A percentile compares a stretch with the other conserved stretches of the same genome.
Conservation (phyloP, 2,113 vertebrate genomes). For the Pygoscelis antarcticus region DNA sequence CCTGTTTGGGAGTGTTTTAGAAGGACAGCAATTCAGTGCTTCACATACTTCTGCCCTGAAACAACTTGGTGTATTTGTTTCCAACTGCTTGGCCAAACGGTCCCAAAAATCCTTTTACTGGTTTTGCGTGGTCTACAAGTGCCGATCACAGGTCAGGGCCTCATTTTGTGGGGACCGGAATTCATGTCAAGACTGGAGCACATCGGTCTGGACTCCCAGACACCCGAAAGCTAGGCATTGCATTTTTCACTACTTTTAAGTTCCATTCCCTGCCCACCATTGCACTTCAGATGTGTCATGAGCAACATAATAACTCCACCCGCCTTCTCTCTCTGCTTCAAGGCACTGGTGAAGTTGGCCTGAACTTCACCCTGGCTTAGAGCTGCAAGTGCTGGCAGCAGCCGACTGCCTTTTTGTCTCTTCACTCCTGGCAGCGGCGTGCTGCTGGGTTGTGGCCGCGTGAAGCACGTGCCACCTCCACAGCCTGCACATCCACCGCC, state of each 20-base stretch:
- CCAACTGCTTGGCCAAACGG: neutral
- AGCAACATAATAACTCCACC: neutral
- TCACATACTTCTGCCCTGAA: neutral
- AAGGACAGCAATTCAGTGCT: neutral
- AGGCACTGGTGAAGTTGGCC: neutral
- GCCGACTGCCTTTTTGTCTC: neutral
- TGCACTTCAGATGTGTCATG: neutral
- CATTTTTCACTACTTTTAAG: neutral
- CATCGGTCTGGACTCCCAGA: rapidly evolving
- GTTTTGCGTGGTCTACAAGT: rapidly evolving
- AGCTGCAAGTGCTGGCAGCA: neutral
- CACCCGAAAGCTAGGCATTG: neutral
- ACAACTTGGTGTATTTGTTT: neutral
- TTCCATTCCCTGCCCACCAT: neutral
- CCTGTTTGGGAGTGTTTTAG: neutral
- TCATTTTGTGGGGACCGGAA: neutral
- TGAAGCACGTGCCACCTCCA: neutral
- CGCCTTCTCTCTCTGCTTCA: neutral
- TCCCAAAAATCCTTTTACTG: neutral
- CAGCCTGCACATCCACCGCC: neutral
- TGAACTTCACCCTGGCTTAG: rapidly evolving
- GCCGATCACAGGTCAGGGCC: neutral
- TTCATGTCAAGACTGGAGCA: rapidly evolving
- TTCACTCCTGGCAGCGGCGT: rapidly evolving
- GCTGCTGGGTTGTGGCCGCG: neutral